These are phyloP conservation scores for Chesias legatella DNA, from an alignment of 2,888 invertebrate genomes.

Conservation along the genomic window DNA sequence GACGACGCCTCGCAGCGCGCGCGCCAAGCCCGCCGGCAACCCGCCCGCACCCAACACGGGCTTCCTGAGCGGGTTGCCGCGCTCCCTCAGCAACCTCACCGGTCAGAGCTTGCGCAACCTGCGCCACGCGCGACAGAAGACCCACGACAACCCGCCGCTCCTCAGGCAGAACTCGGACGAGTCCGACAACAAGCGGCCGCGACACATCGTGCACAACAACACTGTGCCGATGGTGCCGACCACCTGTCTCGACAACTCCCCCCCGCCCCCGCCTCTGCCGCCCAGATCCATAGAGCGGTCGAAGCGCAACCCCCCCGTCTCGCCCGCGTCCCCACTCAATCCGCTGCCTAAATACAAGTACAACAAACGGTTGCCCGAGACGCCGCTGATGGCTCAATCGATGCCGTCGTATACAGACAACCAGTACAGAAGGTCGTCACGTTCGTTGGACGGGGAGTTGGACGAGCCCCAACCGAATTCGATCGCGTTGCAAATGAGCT, in stretches of 20 bases:
- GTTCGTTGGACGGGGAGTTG: conserved; percentile 62
- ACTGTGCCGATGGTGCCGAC: conserved; percentile 66
- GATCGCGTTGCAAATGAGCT: conserved; percentile 83
- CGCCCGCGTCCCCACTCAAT: conserved; percentile 25
- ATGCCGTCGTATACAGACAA: conserved; percentile 51
- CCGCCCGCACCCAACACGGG: conserved; percentile 42
- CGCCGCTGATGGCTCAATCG: conserved; percentile 52
- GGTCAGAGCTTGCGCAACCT: conserved; percentile 66
- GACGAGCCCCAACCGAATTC: conserved; percentile 79
- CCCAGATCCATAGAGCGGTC: conserved; percentile 57
- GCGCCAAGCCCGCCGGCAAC: conserved; percentile 31
- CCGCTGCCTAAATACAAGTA: conserved; percentile 39
- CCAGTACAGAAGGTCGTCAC: conserved; percentile 56
- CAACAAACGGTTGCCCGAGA: conserved; percentile 42
- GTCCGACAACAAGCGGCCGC: conserved; percentile 39
- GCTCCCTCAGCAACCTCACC: conserved; percentile 72
- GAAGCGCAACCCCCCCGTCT: conserved; percentile 45
- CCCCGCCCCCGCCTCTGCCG: conserved; percentile 61
- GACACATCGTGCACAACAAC: conserved; percentile 54
- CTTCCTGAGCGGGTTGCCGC: conserved; percentile 68
- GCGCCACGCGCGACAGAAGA: conserved; percentile 49
- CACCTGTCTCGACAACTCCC: conserved; percentile 66
- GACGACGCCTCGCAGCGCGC: conserved; percentile 31
- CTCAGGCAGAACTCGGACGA: conserved; percentile 60
- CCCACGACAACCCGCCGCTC: conserved; percentile 45